A percentile compares a stretch with the other conserved stretches of the same genome.
phyloP scores from a whole-genome alignment of 2,113 vertebrate genomes.

The Dipodomys merriami region DNA sequence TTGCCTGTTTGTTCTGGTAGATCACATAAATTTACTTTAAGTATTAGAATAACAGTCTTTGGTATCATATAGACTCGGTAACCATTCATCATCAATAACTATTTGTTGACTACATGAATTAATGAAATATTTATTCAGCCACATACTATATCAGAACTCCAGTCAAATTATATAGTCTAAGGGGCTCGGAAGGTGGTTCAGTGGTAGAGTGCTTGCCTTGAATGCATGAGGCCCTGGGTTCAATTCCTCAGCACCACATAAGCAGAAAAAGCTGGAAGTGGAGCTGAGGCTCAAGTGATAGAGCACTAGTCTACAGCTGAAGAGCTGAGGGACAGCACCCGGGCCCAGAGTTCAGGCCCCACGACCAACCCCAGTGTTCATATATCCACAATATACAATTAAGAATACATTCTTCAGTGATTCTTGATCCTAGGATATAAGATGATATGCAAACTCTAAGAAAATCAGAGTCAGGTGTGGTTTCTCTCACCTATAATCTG shows the following conservation, averaged over 20 bases:
- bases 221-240: too few species aligned
- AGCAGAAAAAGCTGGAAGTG: too few species aligned
- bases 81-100: conserved; percentile 2
- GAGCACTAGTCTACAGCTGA: too few species aligned
- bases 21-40: not conserved
- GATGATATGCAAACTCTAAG: conserved; percentile 36
- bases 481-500: too few species aligned
- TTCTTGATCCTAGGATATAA: not conserved
- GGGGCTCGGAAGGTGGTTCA: too few species aligned
- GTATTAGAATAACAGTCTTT: not conserved
- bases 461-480: not conserved
- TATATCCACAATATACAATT: conserved; percentile 33
- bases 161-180: not conserved
- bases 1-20: not conserved
- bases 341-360: too few species aligned
- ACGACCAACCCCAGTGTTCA: not conserved
- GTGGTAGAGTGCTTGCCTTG: too few species aligned
- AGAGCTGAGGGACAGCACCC: too few species aligned
- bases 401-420: not conserved
- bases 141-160: not conserved
- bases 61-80: not conserved
- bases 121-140: not conserved
- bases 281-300: too few species aligned
- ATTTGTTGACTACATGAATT: conserved; percentile 28
- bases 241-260: too few species aligned